These are phyloP conservation scores for Hyperopisus bebe DNA, from an alignment of 2,113 vertebrate genomes.

Conservation along the genomic window DNA sequence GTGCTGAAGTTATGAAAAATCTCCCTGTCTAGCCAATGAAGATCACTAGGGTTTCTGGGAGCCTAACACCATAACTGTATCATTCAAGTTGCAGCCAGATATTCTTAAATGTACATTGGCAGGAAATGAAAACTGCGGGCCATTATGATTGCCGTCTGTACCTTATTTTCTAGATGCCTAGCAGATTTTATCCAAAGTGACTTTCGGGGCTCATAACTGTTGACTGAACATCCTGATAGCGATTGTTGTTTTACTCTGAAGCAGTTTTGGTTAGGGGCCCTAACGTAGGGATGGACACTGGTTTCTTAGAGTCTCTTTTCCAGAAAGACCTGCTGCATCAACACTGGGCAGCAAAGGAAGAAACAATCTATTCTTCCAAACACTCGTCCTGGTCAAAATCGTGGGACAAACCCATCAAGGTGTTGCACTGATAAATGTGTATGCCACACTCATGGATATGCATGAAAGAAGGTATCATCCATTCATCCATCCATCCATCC, in stretches of 20 bases:
- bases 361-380: not conserved
- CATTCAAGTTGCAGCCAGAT: not conserved
- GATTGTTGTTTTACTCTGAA: not conserved
- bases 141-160: not conserved
- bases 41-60: not conserved
- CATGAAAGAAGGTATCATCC: not conserved
- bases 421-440: not conserved
- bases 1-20: conserved; percentile 11
- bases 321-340: not conserved
- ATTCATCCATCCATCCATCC: too few relatives aligned
- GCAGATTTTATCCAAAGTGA: not conserved
- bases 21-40: not conserved
- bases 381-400: not conserved
- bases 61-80: not conserved
- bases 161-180: not conserved
- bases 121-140: not conserved
- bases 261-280: not conserved
- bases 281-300: not conserved
- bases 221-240: not conserved
- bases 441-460: not conserved
- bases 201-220: not conserved
- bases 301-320: not conserved
- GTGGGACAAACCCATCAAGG: not conserved
- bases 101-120: not conserved
- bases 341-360: not conserved